These are phyloP conservation scores for Hypothenemus hampei DNA, from an alignment of 1,140 invertebrate genomes.

Conservation along the genomic window DNA sequence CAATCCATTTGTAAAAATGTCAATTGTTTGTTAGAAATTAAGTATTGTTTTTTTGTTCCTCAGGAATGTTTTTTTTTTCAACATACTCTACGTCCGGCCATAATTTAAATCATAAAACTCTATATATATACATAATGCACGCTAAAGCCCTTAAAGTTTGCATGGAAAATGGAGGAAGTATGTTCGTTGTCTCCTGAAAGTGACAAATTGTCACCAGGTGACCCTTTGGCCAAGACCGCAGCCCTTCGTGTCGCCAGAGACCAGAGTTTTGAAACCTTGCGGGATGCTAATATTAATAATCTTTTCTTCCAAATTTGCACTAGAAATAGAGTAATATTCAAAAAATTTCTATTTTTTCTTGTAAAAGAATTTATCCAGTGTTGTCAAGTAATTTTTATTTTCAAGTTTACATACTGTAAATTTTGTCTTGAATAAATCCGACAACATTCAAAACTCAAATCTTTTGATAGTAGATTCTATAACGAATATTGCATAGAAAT, in stretches of 20 bases:
- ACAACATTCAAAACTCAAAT: too few relatives aligned
- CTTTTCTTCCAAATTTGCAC: not conserved
- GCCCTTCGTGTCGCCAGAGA: constrained; percentile 19
- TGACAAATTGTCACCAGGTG: constrained; percentile 30
- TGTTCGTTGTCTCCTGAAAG: constrained; percentile 24
- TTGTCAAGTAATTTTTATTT: not conserved
- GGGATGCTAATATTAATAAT: not conserved
- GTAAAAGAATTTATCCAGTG: not conserved
- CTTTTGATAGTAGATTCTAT: too few relatives aligned
- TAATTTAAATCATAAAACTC: constrained; percentile 17
- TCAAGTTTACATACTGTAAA: not conserved
- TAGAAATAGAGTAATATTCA: constrained; percentile 9
- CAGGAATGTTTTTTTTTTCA: too few relatives aligned
- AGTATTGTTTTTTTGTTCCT: too few relatives aligned
- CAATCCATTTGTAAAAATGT: too few relatives aligned
- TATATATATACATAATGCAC: constrained; percentile 15
- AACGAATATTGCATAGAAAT: too few relatives aligned
- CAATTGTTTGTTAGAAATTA: too few relatives aligned
- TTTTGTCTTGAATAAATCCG: not conserved
- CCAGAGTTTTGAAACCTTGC: constrained; percentile 16
- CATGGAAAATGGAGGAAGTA: constrained; percentile 24
- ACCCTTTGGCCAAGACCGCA: constrained; percentile 28
- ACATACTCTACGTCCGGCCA: too few relatives aligned
- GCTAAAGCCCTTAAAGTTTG: constrained; percentile 13
- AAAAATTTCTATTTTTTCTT: too few relatives aligned